Evolutionary conservation across 30 jellyfish, hydroid and myxozoan species (phyloP).

Genomic region (Pelagia noctiluca): DNA sequence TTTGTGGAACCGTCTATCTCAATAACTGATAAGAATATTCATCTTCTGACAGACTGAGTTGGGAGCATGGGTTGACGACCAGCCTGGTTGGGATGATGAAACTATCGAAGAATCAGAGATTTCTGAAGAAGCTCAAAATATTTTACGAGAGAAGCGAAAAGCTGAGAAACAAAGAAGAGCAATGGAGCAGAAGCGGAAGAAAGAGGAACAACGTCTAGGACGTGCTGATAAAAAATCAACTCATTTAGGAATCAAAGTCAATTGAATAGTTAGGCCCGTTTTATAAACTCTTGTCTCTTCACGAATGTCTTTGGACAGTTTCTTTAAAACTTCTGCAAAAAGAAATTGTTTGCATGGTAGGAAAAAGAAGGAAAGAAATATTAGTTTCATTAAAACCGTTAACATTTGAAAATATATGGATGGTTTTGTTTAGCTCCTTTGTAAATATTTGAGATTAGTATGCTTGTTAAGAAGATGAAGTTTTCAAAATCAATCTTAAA

Average conservation of each 20-base stretch:
- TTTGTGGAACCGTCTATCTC: neutral
- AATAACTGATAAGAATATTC: too few species aligned
- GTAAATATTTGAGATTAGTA: too few species aligned
- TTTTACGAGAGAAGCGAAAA: slow-evolving; percentile 50
- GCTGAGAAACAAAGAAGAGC: slow-evolving; percentile 48
- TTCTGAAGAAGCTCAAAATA: slow-evolving; percentile 56
- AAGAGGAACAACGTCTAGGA: slow-evolving; percentile 21
- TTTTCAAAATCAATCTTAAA: too few species aligned
- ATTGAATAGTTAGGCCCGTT: neutral
- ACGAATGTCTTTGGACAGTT: too few species aligned
- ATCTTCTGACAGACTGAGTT: slow-evolving; percentile 40
- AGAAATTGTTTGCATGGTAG: too few species aligned
- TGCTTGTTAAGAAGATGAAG: too few species aligned
- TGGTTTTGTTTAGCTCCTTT: too few species aligned
- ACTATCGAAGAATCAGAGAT: slow-evolving; percentile 22
- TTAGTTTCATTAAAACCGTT: too few species aligned
- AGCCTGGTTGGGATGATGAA: slow-evolving; percentile 65
- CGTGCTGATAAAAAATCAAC: neutral
- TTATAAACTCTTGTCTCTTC: too few species aligned
- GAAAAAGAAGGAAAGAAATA: too few species aligned
- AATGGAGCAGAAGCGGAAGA: slow-evolving; percentile 47
- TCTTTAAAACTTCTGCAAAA: too few species aligned
- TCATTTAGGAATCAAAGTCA: slow-evolving; percentile 5
- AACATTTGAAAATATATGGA: too few species aligned
- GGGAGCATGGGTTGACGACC: slow-evolving; percentile 57